Evolutionary conservation across 2,113 vertebrate genomes (phyloP), one percentile per base, ranked within the genome.

Genomic region (Caloenas nicobarica): DNA sequence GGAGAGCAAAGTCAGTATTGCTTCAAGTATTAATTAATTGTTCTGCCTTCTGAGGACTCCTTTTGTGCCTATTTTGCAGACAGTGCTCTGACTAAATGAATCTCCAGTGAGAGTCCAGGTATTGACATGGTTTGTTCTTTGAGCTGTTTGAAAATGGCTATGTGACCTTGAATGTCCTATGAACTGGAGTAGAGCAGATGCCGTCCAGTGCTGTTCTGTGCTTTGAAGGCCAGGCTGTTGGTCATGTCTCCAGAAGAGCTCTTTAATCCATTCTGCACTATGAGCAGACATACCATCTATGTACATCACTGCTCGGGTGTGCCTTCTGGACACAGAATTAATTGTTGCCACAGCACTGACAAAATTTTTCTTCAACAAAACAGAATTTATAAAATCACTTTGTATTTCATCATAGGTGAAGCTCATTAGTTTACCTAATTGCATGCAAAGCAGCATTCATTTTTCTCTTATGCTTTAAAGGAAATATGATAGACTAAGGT

Each of bases 161-260:
- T 7, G 18, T 31, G 34, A 26, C 77, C 64, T 38, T 38, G 42
- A 36, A 10, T 26, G 58, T 33, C 31, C 36, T 53, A 28, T 19
- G 28, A 74, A 46, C 11, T 29, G 13, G 5, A 65, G 14, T 28
- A 40, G 40, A 56, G 23, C 23, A 16, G 2, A 0, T 26, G 22
- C 19, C 69, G 53, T 25, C 34, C 33, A 5, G 48, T 1, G 2
- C 22, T 13, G 3, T 11, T 44, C 11, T 0, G 4, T 50, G 33
- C 5, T 18, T 28, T 42, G 64, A 69, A 77, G 68, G 34, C 31
- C 48, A 34, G n/a, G 22, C 34, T 31, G 4, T 22, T 42, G 26
- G 3, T 69, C 9, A 0, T 34, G 23, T 17, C 28, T 87, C 24
- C 60, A 57, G 44, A 87, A 18, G 8, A 34, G 40, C 50, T 15